Conservation (phyloP, 2,113 vertebrate species). For the Oreochromis tanganicae region DNA sequence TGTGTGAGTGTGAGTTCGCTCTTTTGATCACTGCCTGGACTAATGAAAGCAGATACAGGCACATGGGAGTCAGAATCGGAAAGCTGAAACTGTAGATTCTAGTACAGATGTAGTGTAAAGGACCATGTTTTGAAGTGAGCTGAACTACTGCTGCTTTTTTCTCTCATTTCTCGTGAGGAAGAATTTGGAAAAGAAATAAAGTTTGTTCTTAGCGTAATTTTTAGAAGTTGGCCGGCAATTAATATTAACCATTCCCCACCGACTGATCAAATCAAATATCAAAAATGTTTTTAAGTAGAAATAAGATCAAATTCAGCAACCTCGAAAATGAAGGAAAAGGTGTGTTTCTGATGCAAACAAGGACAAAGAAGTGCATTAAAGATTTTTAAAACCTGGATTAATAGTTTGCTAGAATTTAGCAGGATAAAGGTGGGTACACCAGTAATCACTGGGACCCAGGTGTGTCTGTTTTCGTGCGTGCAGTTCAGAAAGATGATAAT, state of each 20-base stretch:
- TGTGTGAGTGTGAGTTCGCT: constrained; percentile 39
- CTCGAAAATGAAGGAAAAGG: neutral
- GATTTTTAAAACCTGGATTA: neutral
- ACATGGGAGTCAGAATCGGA: constrained; percentile 22
- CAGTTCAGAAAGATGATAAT: neutral
- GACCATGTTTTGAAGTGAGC: neutral
- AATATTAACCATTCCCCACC: neutral
- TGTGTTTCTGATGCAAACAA: neutral
- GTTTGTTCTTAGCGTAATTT: neutral
- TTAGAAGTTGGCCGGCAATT: neutral
- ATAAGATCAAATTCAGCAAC: neutral
- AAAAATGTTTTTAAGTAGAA: neutral
- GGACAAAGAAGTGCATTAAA: neutral
- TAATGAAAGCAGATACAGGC: constrained; percentile 55
- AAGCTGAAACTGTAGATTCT: constrained; percentile 10
- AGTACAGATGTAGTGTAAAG: neutral
- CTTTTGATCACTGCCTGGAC: constrained; percentile 57
- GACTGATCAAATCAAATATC: neutral
- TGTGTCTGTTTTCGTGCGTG: accelerated
- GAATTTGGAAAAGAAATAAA: neutral
- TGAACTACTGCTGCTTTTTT: neutral
- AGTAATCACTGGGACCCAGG: accelerated
- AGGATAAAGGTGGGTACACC: neutral
- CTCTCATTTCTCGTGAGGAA: neutral
- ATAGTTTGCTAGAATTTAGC: neutral